Base-by-base conservation (phyloP, 1,140 invertebrate species). In the Bursaphelenchus mucronatus region DNA sequence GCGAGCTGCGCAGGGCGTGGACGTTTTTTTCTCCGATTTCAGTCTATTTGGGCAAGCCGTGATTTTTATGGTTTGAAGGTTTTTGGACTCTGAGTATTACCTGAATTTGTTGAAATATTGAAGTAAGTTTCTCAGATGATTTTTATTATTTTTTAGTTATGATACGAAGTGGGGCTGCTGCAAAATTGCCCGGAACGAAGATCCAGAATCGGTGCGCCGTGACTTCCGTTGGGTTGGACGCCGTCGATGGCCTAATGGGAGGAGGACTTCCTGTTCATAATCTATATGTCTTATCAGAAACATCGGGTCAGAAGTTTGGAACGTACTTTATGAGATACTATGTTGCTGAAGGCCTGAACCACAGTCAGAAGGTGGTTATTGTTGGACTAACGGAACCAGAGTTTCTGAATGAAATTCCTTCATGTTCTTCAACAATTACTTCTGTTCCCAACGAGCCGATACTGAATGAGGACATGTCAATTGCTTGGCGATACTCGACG, bases 401-500 rank as follows among this genome's bases (percentile, higher is more conserved):
- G 30, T 30, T 3, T 30, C 30, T 30, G 30, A 30, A 30, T 30
- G 30, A 30, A 30, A 5, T 30, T 30, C 30, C 30, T 30, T 30
- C 30, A 30, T 30, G 30, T 30, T 30, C 30, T 30, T 3, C 1
- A 1, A 3, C 30, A 30, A 5, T 30, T 30, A 5, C 30, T 30
- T 30, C 30, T 30, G 30, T 30, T 30, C 30, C 30, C 30, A 30
- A 30, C 1, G 30, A 1, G 30, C 5, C 30, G 30, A 8, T 4
- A n/a, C 62, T 41, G 11, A 11, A 67, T n/a, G 62, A 11, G 4
- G 62, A 63, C 10, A 64, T 64, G 62, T 11, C 15, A 10, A 64
- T 64, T 46, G 62, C 62, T 17, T 64, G 62, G 62, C 1, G 62
- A 11, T 64, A 64, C 62, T 43, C 39, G n/a, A 64, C 62, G 58